A percentile compares a stretch with the other conserved stretches of the same genome.
Conservation (phyloP, 2,888 invertebrate genomes). For the Drosophila prolongata region DNA sequence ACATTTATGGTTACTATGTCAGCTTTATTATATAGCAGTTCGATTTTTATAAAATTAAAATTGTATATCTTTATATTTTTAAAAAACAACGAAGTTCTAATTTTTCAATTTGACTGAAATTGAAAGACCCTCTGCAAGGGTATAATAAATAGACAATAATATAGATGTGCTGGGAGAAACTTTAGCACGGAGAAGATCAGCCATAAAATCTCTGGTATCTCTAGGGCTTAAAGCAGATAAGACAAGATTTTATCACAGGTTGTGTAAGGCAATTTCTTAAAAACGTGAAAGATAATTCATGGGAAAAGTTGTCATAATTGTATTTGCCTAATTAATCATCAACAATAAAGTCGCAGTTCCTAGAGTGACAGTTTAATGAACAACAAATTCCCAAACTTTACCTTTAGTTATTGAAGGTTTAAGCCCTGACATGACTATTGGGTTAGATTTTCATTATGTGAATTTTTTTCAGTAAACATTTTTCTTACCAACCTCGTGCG, state of each 20-base stretch:
- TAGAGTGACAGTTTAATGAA: not conserved
- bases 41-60: too few relatives aligned
- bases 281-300: conserved; percentile 14
- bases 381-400: not conserved
- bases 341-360: not conserved
- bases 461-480: not conserved
- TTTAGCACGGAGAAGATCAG: conserved; percentile 12
- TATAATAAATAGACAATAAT: conserved; percentile 1
- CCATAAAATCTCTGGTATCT: conserved; percentile 8
- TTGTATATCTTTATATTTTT: too few relatives aligned
- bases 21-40: too few relatives aligned
- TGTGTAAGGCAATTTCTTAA: conserved; percentile 6
- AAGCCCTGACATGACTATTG: too few relatives aligned
- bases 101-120: too few relatives aligned
- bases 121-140: too few relatives aligned
- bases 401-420: too few relatives aligned
- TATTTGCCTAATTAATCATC: conserved; percentile 16
- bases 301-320: not conserved
- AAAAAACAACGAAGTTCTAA: too few relatives aligned
- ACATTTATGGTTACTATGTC: too few relatives aligned
- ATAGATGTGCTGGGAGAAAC: conserved; percentile 2
- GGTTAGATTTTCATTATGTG: not conserved
- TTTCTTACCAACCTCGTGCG: conserved; percentile 6
- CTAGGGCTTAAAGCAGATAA: conserved; percentile 3
- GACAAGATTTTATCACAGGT: conserved; percentile 4